Base-by-base conservation (phyloP, 2,888 invertebrate species). In the Agonopterix subpropinquella region DNA sequence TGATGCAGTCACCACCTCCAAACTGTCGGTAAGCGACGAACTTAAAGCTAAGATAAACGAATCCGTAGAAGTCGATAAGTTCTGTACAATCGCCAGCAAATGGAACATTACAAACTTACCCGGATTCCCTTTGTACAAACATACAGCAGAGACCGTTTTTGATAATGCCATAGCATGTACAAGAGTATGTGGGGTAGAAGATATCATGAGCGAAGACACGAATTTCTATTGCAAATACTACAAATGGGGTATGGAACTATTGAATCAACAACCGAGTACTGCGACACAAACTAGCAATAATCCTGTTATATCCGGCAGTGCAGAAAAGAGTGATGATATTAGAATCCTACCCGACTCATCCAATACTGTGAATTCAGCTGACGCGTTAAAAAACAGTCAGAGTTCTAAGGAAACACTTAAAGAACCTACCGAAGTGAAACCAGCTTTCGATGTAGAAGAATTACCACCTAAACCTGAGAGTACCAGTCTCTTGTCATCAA, bases 171-270 rank as follows among this genome's bases (percentile, higher is more conserved):
- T 61, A 1, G 57, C 54, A 11, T 87, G 87, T 53, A 61, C 70
- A n/a, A 71, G 68, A 55, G 62, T 80, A 3, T 88, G 87, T 62
- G 70, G 71, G 4, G 62, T 57, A 1, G 66, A 66, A 8, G 73
- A 74, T 8, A 28, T 77, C 7, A 11, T 61, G 0, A 70, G 67
- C 52, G 64, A 62, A 8, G 76, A 81, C 11, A 69, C 73, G 0
- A 83, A 79, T 47, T 77, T 64, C 51, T 81, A 62, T 51, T 88
- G 87, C 59, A 86, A 82, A 62, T 88, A 82, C 59, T 87, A 65
- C 52, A 76, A 79, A 53, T 84, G 77, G 79, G 84, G 84, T 10
- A 56, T 58, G 11, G 70, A 72, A 15, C 53, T 70, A 44, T 57
- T 84, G 41, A 67, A 64, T 11, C 49, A 41, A 35, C 53, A 56